Evolutionary conservation across 2,113 vertebrate genomes (phyloP).

Genomic region (Oxyura jamaicensis): DNA sequence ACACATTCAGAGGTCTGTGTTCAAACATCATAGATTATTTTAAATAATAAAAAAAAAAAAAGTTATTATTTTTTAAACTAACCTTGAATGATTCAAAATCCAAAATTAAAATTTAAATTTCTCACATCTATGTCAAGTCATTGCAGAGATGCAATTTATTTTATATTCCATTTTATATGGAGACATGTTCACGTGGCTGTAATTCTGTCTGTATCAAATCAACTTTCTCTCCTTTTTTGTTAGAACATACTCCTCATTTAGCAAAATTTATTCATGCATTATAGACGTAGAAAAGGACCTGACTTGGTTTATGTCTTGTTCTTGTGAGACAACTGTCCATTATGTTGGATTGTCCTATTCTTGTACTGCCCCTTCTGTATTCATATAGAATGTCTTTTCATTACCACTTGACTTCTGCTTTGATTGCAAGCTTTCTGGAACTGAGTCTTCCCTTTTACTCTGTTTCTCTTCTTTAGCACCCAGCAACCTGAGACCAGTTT

Average conservation of each 20-base stretch:
- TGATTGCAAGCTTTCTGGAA: neutral
- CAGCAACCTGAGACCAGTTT: neutral
- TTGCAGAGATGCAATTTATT: neutral
- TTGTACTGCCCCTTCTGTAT: neutral
- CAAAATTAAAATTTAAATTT: neutral
- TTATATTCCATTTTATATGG: neutral
- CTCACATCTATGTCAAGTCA: neutral
- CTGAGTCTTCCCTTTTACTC: neutral
- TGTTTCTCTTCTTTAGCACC: neutral
- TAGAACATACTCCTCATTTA: neutral
- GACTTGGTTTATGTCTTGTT: neutral
- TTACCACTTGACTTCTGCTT: neutral
- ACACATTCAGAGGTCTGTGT: neutral
- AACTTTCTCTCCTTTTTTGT: neutral
- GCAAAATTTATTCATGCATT: neutral
- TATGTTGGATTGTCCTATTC: neutral
- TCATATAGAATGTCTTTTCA: neutral
- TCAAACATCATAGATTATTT: neutral
- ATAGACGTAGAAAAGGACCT: neutral
- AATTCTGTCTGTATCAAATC: neutral
- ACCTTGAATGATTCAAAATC: neutral
- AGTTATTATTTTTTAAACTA: rapidly evolving
- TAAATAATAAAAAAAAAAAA: neutral
- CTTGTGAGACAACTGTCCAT: neutral
- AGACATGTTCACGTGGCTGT: neutral